phyloP scores from a whole-genome alignment of 2,797 vertebrate genomes.

The Stomatorhinus walkeri region DNA sequence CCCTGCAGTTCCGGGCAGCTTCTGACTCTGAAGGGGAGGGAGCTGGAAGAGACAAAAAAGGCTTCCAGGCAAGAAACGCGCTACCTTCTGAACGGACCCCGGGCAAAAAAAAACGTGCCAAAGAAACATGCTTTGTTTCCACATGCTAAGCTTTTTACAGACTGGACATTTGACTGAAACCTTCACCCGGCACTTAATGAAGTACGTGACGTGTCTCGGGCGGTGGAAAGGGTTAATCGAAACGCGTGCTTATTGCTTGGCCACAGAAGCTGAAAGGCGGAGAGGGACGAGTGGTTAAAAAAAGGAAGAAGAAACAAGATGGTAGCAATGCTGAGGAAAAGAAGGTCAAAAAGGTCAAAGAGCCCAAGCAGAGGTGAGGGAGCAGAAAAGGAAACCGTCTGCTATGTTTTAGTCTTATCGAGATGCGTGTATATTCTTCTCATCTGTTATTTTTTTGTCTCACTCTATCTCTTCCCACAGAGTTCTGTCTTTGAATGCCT shows the following conservation, averaged over 20 bases:
- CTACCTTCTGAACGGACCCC: not conserved
- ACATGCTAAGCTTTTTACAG: not conserved
- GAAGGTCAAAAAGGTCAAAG: conserved; percentile 81
- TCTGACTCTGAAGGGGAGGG: conserved; percentile 91
- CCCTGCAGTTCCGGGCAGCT: conserved; percentile 87
- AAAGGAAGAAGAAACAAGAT: conserved; percentile 81
- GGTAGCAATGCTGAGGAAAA: conserved; percentile 75
- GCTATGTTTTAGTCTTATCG: not conserved
- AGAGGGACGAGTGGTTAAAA: conserved; percentile 81
- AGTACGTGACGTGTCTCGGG: not conserved
- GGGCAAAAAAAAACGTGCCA: not conserved
- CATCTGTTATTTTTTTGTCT: not conserved
- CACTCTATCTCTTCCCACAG: conserved; percentile 42
- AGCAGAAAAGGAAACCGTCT: not conserved
- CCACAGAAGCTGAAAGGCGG: conserved; percentile 74
- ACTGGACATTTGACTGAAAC: not conserved
- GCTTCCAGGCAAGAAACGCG: conserved; percentile 63
- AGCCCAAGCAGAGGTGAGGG: conserved; percentile 78
- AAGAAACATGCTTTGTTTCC: not conserved
- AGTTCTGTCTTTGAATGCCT: conserved; percentile 76
- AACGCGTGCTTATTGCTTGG: not conserved
- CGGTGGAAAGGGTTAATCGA: not conserved
- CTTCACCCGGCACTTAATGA: not conserved
- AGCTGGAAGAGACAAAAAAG: conserved; percentile 65
- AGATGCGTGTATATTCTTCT: not conserved